Percentiles rank a stretch among this genome's conserved stretches.
These are phyloP conservation scores for Centroberyx gerrardi DNA, from an alignment of 2,797 vertebrate species.

Conservation along the genomic window DNA sequence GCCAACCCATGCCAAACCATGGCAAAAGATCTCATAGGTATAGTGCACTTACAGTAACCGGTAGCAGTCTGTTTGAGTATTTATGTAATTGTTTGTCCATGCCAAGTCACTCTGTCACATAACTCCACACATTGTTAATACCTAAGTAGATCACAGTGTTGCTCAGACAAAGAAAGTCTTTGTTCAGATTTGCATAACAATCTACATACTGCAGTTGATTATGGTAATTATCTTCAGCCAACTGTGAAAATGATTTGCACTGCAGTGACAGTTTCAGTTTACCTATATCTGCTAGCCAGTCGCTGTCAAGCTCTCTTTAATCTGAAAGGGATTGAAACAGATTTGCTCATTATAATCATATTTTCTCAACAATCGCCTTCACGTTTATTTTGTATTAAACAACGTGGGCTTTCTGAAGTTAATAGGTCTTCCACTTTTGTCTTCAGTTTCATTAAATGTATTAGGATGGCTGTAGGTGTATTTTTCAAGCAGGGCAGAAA, in stretches of 20 bases:
- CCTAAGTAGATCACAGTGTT: not conserved
- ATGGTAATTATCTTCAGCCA: not conserved
- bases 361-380: slow-evolving; percentile 11
- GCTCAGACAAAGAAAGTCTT: slow-evolving; percentile 9
- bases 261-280: slow-evolving; percentile 23
- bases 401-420: slow-evolving; percentile 9
- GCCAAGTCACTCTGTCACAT: not conserved
- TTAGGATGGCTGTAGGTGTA: not conserved
- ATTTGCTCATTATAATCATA: slow-evolving; percentile 10
- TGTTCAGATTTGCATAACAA: not conserved
- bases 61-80: too few species aligned
- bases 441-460: too few species aligned
- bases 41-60: too few species aligned
- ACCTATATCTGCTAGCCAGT: slow-evolving; percentile 10
- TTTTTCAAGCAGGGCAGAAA: slow-evolving; percentile 24
- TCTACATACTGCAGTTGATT: not conserved
- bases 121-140: not conserved
- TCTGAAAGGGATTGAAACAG: slow-evolving; percentile 6
- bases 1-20: slow-evolving; percentile 2
- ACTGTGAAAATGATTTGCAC: slow-evolving; percentile 39
- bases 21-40: too few species aligned
- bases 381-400: slow-evolving; percentile 10
- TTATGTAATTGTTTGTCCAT: not conserved
- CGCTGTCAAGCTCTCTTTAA: not conserved
- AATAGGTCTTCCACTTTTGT: too few species aligned